These are phyloP conservation scores for Pemphigus obesinymphae DNA, from an alignment of 1,140 invertebrate genomes.

Conservation along the genomic window DNA sequence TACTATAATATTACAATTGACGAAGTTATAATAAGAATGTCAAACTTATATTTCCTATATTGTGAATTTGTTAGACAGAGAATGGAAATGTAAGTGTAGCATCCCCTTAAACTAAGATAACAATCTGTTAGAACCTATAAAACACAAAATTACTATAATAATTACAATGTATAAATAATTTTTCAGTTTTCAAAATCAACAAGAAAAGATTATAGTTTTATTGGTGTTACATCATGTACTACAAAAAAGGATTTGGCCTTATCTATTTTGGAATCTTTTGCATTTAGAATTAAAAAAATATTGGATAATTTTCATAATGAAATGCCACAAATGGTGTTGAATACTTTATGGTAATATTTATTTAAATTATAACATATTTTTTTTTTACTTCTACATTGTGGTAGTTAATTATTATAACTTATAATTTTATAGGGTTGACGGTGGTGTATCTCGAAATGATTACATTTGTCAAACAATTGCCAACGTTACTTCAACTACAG, in stretches of 20 bases:
- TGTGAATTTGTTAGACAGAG: too few relatives aligned
- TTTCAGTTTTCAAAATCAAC: neutral
- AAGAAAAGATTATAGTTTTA: constrained; percentile 68
- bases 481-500: constrained; percentile 56
- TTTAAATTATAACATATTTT: neutral
- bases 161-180: neutral
- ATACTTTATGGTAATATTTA: constrained; percentile 30
- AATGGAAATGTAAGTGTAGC: too few relatives aligned
- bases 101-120: too few relatives aligned
- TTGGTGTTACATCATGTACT: constrained; percentile 77
- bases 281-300: constrained; percentile 55
- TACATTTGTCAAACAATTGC: constrained; percentile 83
- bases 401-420: neutral
- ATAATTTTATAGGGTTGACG: constrained; percentile 71
- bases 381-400: neutral
- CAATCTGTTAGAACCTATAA: too few relatives aligned
- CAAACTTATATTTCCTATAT: too few relatives aligned
- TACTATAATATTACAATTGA: too few relatives aligned
- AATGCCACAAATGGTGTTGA: constrained; percentile 16
- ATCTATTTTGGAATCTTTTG: constrained; percentile 80
- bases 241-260: constrained; percentile 72
- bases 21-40: too few relatives aligned
- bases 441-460: constrained; percentile 88
- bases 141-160: too few relatives aligned
- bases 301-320: constrained; percentile 28